phyloP scores from a whole-genome alignment of 2,888 invertebrate genomes.

The Toxonevra muliebris region DNA sequence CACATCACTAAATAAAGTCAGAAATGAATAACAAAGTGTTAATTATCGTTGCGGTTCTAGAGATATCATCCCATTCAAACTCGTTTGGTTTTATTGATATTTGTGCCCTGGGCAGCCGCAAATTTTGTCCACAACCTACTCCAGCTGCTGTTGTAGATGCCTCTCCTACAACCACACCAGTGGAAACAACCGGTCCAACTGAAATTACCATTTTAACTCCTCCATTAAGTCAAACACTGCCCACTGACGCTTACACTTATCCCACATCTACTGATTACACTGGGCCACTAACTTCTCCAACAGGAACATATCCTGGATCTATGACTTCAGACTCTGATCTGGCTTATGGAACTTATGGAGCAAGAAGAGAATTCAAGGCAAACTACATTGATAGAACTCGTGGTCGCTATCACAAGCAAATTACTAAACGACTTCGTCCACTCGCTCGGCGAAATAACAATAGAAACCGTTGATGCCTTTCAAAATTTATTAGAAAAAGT shows the following conservation, averaged over 20 bases:
- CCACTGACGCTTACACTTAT: background rate
- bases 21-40: constrained; percentile 15
- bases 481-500: too few species aligned
- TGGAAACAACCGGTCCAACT: background rate
- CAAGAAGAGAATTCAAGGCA: too few species aligned
- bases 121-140: background rate
- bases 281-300: background rate
- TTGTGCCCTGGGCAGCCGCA: background rate
- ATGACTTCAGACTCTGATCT: background rate
- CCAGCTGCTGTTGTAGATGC: background rate
- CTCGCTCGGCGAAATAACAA: too few species aligned
- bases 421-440: too few species aligned
- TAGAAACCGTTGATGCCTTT: too few species aligned
- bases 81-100: background rate
- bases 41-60: background rate
- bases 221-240: background rate
- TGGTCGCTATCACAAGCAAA: too few species aligned
- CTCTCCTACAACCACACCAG: background rate
- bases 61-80: background rate
- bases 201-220: constrained; percentile 1
- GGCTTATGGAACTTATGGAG: too few species aligned
- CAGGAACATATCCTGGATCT: constrained; percentile 1
- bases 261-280: background rate
- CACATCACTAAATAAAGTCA: background rate
- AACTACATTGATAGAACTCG: too few species aligned